Evolutionary conservation across 2,797 vertebrate genomes (phyloP).

Genomic region (Myotis findleyi): DNA sequence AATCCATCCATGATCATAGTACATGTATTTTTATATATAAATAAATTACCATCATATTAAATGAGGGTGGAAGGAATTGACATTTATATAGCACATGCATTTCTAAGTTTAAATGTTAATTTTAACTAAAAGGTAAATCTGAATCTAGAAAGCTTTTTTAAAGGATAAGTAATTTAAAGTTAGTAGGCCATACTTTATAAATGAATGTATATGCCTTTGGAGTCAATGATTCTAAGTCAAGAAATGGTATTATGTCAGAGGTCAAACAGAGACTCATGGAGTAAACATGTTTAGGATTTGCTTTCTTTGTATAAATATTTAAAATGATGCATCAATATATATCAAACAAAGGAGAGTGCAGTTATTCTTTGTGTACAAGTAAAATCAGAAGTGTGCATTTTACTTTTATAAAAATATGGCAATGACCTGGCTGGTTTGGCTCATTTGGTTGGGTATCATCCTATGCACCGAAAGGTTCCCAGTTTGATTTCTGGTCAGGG

Average conservation of each 20-base stretch:
- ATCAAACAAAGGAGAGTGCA: neutral
- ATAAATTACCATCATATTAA: constrained; percentile 25
- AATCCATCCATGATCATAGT: constrained; percentile 62
- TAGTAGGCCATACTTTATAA: constrained; percentile 68
- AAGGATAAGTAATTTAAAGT: constrained; percentile 67
- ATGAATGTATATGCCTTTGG: constrained; percentile 63
- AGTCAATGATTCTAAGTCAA: constrained; percentile 76
- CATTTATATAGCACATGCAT: neutral
- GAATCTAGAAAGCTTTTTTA: constrained; percentile 65
- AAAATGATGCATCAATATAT: constrained; percentile 54
- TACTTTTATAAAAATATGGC: constrained; percentile 58
- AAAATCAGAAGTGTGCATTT: constrained; percentile 64
- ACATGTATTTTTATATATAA: constrained; percentile 62
- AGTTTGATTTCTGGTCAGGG: neutral
- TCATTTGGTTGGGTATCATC: neutral
- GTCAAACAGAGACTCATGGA: constrained; percentile 63
- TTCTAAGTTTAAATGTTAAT: constrained; percentile 58
- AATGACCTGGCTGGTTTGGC: neutral
- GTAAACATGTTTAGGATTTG: constrained; percentile 37
- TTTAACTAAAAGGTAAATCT: constrained; percentile 72
- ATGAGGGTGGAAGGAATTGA: neutral
- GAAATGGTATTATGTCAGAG: constrained; percentile 60
- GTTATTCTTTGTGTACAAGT: constrained; percentile 61
- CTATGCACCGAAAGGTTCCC: neutral
- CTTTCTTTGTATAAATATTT: constrained; percentile 70